Conservation (phyloP, 2,797 vertebrate species). For the Scleropages formosus region DNA sequence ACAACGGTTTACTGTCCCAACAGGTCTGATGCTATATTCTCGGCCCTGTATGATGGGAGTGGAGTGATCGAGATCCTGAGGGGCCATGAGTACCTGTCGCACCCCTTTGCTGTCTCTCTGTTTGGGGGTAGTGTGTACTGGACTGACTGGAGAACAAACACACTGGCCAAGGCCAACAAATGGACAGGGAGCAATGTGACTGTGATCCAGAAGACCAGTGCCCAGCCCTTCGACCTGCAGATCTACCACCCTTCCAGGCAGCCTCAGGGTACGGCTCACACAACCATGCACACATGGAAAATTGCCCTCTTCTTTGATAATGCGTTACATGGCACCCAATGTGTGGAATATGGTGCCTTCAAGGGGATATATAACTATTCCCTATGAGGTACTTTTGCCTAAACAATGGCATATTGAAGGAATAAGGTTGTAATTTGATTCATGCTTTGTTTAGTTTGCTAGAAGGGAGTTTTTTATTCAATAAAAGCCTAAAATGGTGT, state of each 20-base stretch:
- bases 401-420: too few species aligned
- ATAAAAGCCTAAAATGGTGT: background rate
- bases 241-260: constrained; percentile 96
- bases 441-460: background rate
- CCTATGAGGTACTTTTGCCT: too few species aligned
- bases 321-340: background rate
- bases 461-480: background rate
- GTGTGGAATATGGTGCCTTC: too few species aligned
- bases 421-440: too few species aligned
- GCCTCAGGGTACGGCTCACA: constrained; percentile 76
- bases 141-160: constrained; percentile 98
- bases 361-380: too few species aligned
- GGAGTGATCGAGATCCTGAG: constrained; percentile 90
- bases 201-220: constrained; percentile 98
- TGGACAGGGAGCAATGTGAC: constrained; percentile 97
- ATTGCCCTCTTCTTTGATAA: background rate
- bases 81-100: constrained; percentile 95
- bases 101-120: constrained; percentile 94
- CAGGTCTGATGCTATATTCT: constrained; percentile 98
- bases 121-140: constrained; percentile 95
- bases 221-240: constrained; percentile 96
- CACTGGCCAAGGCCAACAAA: constrained; percentile 93
- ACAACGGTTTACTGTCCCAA: constrained; percentile 50
- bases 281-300: background rate
- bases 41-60: constrained; percentile 90